A percentile compares a stretch with the other conserved stretches of the same genome.
phyloP scores from a whole-genome alignment of 2,113 vertebrate species.

The Henicopernis longicauda region DNA sequence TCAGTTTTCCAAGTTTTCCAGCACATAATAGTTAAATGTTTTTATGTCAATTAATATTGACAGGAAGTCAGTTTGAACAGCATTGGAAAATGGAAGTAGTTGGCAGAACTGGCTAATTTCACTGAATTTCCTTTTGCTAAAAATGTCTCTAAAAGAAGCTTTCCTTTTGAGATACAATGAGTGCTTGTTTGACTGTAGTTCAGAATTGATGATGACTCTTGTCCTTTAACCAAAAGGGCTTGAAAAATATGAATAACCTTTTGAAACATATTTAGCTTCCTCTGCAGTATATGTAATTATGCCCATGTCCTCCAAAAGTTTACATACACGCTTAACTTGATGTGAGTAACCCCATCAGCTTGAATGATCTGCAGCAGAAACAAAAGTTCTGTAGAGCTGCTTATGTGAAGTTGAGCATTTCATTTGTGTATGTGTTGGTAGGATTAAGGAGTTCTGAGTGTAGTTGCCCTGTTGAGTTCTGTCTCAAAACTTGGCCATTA shows the following conservation, averaged over 20 bases:
- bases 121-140: constrained; percentile 58
- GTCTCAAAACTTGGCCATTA: background rate
- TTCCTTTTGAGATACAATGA: constrained; percentile 50
- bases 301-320: background rate
- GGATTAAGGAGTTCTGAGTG: background rate
- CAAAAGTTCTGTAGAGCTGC: background rate
- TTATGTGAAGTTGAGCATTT: background rate
- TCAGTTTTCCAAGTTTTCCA: constrained; percentile 7
- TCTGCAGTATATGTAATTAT: background rate
- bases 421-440: background rate
- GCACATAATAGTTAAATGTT: constrained; percentile 1
- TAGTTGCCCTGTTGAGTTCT: background rate
- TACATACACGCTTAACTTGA: background rate
- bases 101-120: constrained; percentile 53
- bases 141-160: constrained; percentile 44
- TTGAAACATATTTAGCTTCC: background rate
- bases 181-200: constrained; percentile 25
- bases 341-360: background rate
- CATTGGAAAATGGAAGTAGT: constrained; percentile 56
- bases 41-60: constrained; percentile 50
- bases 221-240: constrained; percentile 22
- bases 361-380: background rate
- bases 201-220: constrained; percentile 34
- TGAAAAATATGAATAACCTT: constrained; percentile 53
- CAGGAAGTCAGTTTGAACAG: constrained; percentile 49